Evolutionary conservation across 2,797 vertebrate genomes (phyloP).

Genomic region (Dryobates pubescens): DNA sequence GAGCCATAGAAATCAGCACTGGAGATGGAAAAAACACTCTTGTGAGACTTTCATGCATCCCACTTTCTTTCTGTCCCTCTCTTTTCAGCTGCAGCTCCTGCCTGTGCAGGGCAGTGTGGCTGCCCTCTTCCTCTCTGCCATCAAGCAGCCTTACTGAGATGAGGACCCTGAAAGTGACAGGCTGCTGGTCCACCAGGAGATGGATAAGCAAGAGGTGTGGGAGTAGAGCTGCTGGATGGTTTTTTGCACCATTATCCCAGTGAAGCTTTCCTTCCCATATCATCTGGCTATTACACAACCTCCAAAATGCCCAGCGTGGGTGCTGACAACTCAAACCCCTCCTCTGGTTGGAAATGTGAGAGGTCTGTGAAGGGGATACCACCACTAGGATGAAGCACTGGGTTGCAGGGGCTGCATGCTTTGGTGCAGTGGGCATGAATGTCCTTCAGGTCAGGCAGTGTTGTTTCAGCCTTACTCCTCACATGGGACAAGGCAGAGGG

Average conservation of each 20-base stretch:
- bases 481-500: accelerated
- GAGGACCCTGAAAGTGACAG: not conserved
- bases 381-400: accelerated
- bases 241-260: not conserved
- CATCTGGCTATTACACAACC: accelerated
- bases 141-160: not conserved
- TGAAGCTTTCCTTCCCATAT: not conserved
- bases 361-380: not conserved
- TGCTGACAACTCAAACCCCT: not conserved
- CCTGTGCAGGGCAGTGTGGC: accelerated
- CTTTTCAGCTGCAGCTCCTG: not conserved
- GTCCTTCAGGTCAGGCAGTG: not conserved
- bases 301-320: accelerated
- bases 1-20: not conserved
- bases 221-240: not conserved
- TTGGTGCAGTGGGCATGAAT: accelerated
- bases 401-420: not conserved
- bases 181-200: not conserved
- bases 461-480: accelerated
- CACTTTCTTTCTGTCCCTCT: not conserved
- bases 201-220: accelerated
- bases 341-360: not conserved
- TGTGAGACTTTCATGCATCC: not conserved
- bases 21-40: not conserved
- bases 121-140: not conserved